Evolutionary conservation across 2,888 invertebrate species (phyloP).

Genomic region (Sinhomidia bicolor): DNA sequence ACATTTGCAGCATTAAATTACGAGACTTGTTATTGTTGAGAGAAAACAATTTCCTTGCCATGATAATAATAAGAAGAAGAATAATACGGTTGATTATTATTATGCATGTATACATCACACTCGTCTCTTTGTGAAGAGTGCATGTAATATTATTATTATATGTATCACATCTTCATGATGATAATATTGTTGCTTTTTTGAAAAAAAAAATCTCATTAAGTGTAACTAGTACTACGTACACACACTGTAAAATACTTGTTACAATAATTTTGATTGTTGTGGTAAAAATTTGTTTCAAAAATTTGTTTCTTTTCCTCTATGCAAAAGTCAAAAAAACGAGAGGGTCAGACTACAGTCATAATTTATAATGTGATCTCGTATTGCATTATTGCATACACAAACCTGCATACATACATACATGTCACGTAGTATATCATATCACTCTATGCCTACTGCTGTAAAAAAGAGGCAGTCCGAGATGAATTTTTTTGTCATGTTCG

Average conservation of each 20-base stretch:
- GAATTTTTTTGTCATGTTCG: conserved; percentile 10
- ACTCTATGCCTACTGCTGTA: too few relatives aligned
- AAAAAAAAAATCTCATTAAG: background rate
- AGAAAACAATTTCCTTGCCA: background rate
- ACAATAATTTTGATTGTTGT: background rate
- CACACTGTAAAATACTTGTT: background rate
- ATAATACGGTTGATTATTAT: background rate
- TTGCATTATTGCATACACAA: too few relatives aligned
- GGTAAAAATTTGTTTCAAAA: background rate
- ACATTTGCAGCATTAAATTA: background rate
- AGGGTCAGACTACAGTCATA: conserved; percentile 35
- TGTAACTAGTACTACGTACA: background rate
- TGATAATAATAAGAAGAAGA: too few relatives aligned
- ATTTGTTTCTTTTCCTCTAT: background rate
- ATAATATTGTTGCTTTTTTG: background rate
- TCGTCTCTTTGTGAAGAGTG: background rate
- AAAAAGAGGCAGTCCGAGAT: too few relatives aligned
- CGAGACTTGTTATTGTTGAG: background rate
- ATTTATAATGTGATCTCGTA: conserved; percentile 45
- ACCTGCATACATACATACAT: too few relatives aligned
- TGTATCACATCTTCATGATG: background rate
- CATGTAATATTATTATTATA: background rate
- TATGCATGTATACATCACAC: background rate
- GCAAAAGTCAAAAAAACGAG: background rate
- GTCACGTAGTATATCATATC: background rate